Conservation (phyloP, 2,113 vertebrate species). For the Terrapene triunguis region DNA sequence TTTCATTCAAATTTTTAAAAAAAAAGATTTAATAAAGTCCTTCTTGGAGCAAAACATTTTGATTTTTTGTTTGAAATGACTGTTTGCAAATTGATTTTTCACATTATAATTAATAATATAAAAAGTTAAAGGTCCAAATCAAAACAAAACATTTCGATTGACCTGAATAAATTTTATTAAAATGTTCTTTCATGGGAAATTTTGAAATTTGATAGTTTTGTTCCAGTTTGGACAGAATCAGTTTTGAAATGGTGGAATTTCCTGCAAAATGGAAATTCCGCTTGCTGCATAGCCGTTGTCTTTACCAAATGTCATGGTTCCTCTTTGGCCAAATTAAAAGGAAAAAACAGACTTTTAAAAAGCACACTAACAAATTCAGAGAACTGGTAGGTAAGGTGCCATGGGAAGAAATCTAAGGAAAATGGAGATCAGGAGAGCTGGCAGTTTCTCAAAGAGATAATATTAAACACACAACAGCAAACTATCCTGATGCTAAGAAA, state of each 20-base stretch:
- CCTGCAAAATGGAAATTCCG: background rate
- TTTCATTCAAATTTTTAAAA: background rate
- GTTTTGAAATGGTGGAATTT: background rate
- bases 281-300: background rate
- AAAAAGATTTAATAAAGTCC: conserved; percentile 22
- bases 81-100: background rate
- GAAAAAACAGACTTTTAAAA: background rate
- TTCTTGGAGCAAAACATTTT: conserved; percentile 9
- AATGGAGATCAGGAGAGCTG: background rate
- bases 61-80: background rate
- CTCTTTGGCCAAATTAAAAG: conserved; percentile 13
- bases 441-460: background rate
- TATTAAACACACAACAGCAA: background rate
- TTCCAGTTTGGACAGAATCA: background rate
- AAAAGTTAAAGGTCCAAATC: rapidly evolving
- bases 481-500: background rate
- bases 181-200: background rate
- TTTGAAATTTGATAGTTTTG: background rate
- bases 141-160: background rate
- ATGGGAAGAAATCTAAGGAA: background rate
- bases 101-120: background rate
- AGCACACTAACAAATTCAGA: background rate
- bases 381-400: background rate
- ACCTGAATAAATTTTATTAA: background rate
- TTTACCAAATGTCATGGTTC: background rate